These are phyloP conservation scores for Dynastes maya DNA, from an alignment of 2,888 invertebrate species.

Conservation along the genomic window DNA sequence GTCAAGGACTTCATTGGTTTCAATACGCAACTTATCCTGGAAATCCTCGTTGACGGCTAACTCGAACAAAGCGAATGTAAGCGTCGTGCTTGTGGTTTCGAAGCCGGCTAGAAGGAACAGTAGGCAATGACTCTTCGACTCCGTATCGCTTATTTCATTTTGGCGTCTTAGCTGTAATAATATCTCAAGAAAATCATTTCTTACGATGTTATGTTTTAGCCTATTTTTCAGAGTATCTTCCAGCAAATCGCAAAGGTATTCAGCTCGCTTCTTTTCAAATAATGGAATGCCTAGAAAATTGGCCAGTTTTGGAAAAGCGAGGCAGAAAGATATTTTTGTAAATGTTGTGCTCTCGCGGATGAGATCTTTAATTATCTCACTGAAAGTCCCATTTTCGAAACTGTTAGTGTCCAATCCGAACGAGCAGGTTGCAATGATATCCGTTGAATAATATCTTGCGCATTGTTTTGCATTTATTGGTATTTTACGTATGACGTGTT, in stretches of 20 bases:
- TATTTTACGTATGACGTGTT: slow-evolving; percentile 68
- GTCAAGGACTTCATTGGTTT: slow-evolving; percentile 66
- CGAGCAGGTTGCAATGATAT: slow-evolving; percentile 58
- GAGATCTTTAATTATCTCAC: not conserved
- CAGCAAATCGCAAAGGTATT: slow-evolving; percentile 8
- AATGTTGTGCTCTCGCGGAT: not conserved
- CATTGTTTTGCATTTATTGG: slow-evolving; percentile 36
- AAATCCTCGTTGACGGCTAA: slow-evolving; percentile 69
- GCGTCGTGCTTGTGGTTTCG: slow-evolving; percentile 70
- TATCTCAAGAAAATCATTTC: slow-evolving; percentile 47
- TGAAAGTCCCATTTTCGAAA: slow-evolving; percentile 21
- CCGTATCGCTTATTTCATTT: slow-evolving; percentile 69
- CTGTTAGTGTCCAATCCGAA: slow-evolving; percentile 41
- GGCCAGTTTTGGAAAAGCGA: slow-evolving; percentile 19
- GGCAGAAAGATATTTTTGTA: slow-evolving; percentile 7
- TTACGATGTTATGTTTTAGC: slow-evolving; percentile 8
- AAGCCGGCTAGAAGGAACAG: slow-evolving; percentile 73
- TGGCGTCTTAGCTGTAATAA: slow-evolving; percentile 67
- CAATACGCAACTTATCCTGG: slow-evolving; percentile 68
- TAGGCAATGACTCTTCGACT: slow-evolving; percentile 61
- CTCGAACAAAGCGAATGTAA: slow-evolving; percentile 71
- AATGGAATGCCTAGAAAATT: slow-evolving; percentile 27
- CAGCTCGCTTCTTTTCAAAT: not conserved
- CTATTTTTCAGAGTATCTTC: slow-evolving; percentile 26
- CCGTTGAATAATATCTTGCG: slow-evolving; percentile 70